phyloP scores from a whole-genome alignment of 1,140 invertebrate genomes.

The Drosophila simulans region DNA sequence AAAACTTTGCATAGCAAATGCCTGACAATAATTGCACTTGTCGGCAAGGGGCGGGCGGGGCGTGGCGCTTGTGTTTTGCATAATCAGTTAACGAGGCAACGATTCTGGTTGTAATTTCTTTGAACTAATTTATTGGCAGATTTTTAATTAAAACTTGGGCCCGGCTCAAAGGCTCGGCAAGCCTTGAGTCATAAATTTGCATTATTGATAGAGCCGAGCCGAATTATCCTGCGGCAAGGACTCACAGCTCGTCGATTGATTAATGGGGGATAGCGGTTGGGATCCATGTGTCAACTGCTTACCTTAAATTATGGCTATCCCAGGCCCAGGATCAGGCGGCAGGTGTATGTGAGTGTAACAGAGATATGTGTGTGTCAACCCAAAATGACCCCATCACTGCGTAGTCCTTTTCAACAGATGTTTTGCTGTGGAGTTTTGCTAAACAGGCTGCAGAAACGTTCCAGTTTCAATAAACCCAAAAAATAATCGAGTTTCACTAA shows the following conservation, averaged over 20 bases:
- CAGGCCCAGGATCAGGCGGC: constrained; percentile 14
- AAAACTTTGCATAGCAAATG: constrained; percentile 76
- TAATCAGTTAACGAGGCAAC: constrained; percentile 82
- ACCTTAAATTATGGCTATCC: constrained; percentile 40
- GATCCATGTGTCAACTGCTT: constrained; percentile 55
- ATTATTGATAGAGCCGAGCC: constrained; percentile 44
- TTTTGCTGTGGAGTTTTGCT: not conserved
- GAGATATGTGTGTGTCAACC: constrained; percentile 40
- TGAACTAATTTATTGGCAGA: constrained; percentile 81
- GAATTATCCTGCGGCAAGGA: constrained; percentile 31
- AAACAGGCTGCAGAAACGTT: no score
- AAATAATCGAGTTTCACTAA: no score
- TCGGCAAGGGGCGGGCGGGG: constrained; percentile 11
- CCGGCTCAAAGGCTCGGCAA: constrained; percentile 33
- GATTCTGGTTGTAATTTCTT: constrained; percentile 79
- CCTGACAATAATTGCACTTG: constrained; percentile 75
- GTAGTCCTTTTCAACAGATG: constrained; percentile 28
- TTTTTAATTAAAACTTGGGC: constrained; percentile 77
- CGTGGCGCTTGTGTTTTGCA: constrained; percentile 68
- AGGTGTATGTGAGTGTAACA: constrained; percentile 44
- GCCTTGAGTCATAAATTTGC: constrained; percentile 68
- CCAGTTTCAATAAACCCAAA: not conserved
- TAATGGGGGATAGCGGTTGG: constrained; percentile 20
- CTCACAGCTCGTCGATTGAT: constrained; percentile 36
- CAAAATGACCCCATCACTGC: constrained; percentile 10